Percentiles rank a stretch among this genome's conserved stretches.
These are phyloP conservation scores for Silurus lanzhouensis DNA, from an alignment of 2,797 vertebrate species.

Conservation along the genomic window DNA sequence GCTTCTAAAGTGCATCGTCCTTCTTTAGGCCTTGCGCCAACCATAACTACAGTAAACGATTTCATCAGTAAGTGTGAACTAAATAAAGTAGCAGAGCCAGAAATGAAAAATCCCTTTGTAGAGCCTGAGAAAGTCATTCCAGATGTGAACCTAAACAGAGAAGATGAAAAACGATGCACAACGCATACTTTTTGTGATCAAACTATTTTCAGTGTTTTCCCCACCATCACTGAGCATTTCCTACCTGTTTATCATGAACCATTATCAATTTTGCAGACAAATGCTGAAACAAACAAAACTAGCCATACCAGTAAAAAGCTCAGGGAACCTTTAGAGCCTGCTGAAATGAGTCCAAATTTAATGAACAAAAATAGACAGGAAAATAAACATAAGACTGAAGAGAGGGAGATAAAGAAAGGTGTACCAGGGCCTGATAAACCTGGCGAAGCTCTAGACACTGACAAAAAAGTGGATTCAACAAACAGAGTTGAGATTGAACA, in stretches of 20 bases:
- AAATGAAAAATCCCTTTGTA: conserved; percentile 3
- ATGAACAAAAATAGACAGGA: neutral
- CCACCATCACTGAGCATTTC: neutral
- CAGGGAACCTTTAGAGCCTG: neutral
- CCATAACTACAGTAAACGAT: neutral
- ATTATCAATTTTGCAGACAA: neutral
- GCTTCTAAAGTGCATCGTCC: neutral
- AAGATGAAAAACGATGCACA: neutral
- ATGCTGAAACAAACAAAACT: neutral
- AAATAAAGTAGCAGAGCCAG: neutral
- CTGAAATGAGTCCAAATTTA: neutral
- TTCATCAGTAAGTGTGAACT: neutral
- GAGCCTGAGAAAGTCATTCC: neutral
- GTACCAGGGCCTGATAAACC: neutral
- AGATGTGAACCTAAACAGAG: conserved; percentile 19
- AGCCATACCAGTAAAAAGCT: neutral
- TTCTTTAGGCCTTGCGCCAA: neutral
- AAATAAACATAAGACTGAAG: neutral
- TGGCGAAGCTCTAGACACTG: neutral
- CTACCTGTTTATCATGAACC: conserved; percentile 4
- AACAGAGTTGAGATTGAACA: neutral
- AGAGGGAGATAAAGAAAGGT: neutral
- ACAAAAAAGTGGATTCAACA: conserved; percentile 16
- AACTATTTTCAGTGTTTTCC: conserved; percentile 17
- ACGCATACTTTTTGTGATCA: conserved; percentile 30